Evolutionary conservation across 1,140 invertebrate species (phyloP).

Genomic region (Cyclina sinensis): DNA sequence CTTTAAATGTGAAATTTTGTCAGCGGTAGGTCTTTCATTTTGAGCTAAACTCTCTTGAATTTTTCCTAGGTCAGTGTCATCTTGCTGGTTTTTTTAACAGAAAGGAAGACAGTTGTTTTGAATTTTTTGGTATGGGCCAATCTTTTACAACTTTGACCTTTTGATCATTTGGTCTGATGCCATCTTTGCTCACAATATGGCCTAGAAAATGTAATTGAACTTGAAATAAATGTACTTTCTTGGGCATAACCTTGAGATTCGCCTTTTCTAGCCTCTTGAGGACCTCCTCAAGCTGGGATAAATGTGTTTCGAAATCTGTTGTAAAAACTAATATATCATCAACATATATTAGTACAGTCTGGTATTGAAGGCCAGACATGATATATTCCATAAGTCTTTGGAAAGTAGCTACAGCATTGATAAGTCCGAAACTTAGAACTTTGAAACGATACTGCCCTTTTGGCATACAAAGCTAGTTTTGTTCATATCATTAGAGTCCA

Average conservation of each 20-base stretch:
- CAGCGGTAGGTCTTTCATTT: too few relatives aligned
- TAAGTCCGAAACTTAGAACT: conserved; percentile 53
- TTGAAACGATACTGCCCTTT: conserved; percentile 69
- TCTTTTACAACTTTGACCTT: conserved; percentile 85
- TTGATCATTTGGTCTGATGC: conserved; percentile 84
- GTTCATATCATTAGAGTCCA: conserved; percentile 71
- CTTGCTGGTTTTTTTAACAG: too few relatives aligned
- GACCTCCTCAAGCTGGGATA: conserved; percentile 16
- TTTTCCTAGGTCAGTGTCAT: too few relatives aligned
- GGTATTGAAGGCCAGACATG: conserved; percentile 60
- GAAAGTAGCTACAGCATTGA: conserved; percentile 43
- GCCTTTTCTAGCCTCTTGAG: conserved; percentile 1
- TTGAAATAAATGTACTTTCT: conserved; percentile 40
- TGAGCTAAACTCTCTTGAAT: too few relatives aligned
- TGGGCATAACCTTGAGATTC: conserved; percentile 55
- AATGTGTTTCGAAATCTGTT: conserved; percentile 31
- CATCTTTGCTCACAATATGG: conserved; percentile 76
- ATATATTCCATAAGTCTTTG: conserved; percentile 41
- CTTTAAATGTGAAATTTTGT: too few relatives aligned
- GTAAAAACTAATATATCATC: conserved; percentile 60
- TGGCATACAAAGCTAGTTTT: conserved; percentile 79
- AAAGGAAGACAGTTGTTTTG: not conserved
- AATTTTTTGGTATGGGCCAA: conserved; percentile 50
- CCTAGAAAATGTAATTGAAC: conserved; percentile 71
- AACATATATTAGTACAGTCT: conserved; percentile 72